Percentiles rank a stretch among this genome's conserved stretches.
These are phyloP conservation scores for Nomada ruficornis DNA, from an alignment of 2,888 invertebrate genomes.

Conservation along the genomic window DNA sequence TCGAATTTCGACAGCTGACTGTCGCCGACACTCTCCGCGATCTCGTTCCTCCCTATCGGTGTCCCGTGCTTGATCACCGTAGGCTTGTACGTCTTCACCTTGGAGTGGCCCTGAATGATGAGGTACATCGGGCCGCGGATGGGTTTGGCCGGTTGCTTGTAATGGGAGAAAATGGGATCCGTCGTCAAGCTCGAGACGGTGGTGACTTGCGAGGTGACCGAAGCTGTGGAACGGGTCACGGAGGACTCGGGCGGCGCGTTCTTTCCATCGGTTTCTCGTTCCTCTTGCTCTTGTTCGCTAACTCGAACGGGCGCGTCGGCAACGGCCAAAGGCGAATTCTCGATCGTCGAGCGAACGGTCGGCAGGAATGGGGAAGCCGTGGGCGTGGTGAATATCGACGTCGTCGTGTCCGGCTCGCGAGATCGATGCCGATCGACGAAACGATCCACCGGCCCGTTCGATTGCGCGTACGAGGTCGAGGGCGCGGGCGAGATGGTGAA, in stretches of 20 bases:
- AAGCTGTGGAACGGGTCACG: conserved; percentile 13
- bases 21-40: conserved; percentile 65
- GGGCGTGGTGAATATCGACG: conserved; percentile 36
- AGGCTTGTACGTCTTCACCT: conserved; percentile 93
- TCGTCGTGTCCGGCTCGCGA: conserved; percentile 42
- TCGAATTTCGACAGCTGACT: conserved; percentile 75
- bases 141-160: conserved; percentile 87
- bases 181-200: conserved; percentile 86
- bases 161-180: conserved; percentile 87
- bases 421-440: conserved; percentile 55
- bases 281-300: conserved; percentile 52
- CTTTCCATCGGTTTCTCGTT: conserved; percentile 1
- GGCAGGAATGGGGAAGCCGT: conserved; percentile 36
- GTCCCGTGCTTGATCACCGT: conserved; percentile 72
- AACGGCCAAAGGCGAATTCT: conserved; percentile 18
- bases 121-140: conserved; percentile 89
- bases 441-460: conserved; percentile 33
- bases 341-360: conserved; percentile 25
- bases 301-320: background rate
- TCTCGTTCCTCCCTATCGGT: conserved; percentile 69
- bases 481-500: conserved; percentile 55
- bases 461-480: conserved; percentile 44
- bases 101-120: conserved; percentile 94
- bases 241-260: conserved; percentile 38
- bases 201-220: conserved; percentile 83